phyloP scores from a whole-genome alignment of 2,797 vertebrate species.

The Aulostomus chinensis region DNA sequence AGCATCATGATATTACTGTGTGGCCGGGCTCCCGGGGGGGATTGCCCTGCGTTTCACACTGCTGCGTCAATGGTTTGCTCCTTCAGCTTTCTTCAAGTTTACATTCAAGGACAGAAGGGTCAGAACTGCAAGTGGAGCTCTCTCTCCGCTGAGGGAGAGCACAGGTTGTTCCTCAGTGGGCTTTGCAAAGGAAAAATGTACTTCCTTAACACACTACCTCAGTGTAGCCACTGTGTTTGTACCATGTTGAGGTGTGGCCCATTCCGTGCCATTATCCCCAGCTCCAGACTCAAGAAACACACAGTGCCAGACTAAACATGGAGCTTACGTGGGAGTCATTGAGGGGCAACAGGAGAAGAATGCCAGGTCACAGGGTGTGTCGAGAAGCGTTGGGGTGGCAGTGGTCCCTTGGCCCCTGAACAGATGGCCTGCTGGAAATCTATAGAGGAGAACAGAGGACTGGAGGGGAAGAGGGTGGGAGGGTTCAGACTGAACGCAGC shows the following conservation, averaged over 20 bases:
- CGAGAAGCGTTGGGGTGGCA: slow-evolving; percentile 53
- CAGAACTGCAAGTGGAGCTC: background rate
- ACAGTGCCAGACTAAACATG: slow-evolving; percentile 72
- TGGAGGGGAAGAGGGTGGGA: slow-evolving; percentile 54
- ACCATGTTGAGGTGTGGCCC: slow-evolving; percentile 45
- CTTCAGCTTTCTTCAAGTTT: slow-evolving; percentile 23
- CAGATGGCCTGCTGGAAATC: slow-evolving; percentile 73
- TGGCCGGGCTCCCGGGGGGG: slow-evolving; percentile 6
- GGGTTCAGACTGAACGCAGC: slow-evolving; percentile 33
- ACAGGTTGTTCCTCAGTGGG: slow-evolving; percentile 17
- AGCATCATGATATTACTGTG: slow-evolving; percentile 1
- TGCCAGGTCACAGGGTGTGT: slow-evolving; percentile 74
- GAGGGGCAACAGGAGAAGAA: slow-evolving; percentile 64
- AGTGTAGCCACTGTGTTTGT: slow-evolving; percentile 57
- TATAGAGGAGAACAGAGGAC: slow-evolving; percentile 58
- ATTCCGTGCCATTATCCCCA: slow-evolving; percentile 29
- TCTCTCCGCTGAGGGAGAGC: background rate
- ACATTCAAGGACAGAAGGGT: slow-evolving; percentile 29
- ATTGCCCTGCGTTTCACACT: slow-evolving; percentile 16
- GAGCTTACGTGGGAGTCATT: slow-evolving; percentile 59
- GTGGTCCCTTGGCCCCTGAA: slow-evolving; percentile 60
- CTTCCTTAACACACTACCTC: slow-evolving; percentile 21
- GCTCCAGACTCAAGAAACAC: slow-evolving; percentile 41
- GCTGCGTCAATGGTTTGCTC: slow-evolving; percentile 38
- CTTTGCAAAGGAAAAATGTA: slow-evolving; percentile 22